These are phyloP conservation scores for Cosmia pyralina DNA, from an alignment of 2,888 invertebrate species.

Conservation along the genomic window DNA sequence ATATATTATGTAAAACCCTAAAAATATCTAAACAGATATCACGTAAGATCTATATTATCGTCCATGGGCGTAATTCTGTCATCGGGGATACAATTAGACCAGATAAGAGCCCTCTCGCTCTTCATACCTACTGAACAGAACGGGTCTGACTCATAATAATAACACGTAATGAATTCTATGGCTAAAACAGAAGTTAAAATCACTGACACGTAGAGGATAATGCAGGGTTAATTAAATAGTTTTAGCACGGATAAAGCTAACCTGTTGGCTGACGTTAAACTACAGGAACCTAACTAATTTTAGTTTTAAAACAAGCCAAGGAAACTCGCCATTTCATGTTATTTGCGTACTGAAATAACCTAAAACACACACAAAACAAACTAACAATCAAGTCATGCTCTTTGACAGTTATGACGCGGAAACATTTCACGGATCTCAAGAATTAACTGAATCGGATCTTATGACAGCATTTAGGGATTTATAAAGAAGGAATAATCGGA, in stretches of 20 bases:
- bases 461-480: constrained; percentile 65
- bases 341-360: constrained; percentile 35
- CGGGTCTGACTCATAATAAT: constrained; percentile 25
- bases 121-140: constrained; percentile 48
- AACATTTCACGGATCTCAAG: constrained; percentile 38
- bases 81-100: constrained; percentile 77
- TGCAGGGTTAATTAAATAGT: constrained; percentile 51
- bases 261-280: constrained; percentile 31
- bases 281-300: constrained; percentile 14
- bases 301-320: constrained; percentile 27
- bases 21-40: constrained; percentile 73
- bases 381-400: constrained; percentile 23
- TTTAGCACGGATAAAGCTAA: constrained; percentile 43
- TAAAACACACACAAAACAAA: constrained; percentile 10
- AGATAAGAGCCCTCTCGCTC: constrained; percentile 68
- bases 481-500: constrained; percentile 69
- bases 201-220: constrained; percentile 21
- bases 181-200: constrained; percentile 37
- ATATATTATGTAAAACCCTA: constrained; percentile 73
- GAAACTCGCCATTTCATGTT: constrained; percentile 17
- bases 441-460: constrained; percentile 56
- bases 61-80: constrained; percentile 83
- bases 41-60: constrained; percentile 72
- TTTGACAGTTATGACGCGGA: constrained; percentile 33
- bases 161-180: constrained; percentile 44